Conservation (phyloP, 2,797 vertebrate species). For the Mastacembelus armatus region DNA sequence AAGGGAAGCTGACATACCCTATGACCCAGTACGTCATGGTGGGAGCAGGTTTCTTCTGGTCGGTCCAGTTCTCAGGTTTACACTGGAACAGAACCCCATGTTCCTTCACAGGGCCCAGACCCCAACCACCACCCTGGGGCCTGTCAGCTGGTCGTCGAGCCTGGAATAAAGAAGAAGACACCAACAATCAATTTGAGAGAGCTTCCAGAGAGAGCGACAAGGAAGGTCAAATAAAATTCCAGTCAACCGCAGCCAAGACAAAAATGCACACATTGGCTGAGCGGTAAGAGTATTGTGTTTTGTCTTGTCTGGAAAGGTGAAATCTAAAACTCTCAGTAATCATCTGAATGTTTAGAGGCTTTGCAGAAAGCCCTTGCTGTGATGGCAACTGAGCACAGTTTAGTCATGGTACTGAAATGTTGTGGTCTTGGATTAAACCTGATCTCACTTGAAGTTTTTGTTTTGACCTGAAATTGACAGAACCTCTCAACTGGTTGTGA, state of each 20-base stretch:
- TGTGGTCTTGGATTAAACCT: background rate
- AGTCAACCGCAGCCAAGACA: background rate
- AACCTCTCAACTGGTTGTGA: background rate
- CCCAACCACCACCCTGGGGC: slow-evolving; percentile 64
- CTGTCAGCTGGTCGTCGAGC: slow-evolving; percentile 70
- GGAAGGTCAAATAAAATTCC: background rate
- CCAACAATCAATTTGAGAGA: background rate
- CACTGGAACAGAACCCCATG: slow-evolving; percentile 96
- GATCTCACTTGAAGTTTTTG: background rate
- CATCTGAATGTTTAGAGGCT: no score
- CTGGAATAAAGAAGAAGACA: slow-evolving; percentile 47
- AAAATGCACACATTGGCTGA: background rate
- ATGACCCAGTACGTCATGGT: slow-evolving; percentile 97
- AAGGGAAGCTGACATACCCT: slow-evolving; percentile 83
- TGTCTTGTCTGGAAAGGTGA: background rate
- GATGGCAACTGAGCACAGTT: background rate
- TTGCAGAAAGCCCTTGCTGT: no score
- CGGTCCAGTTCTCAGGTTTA: slow-evolving; percentile 92
- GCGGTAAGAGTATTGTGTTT: background rate
- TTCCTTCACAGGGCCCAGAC: slow-evolving; percentile 88
- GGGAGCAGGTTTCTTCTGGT: slow-evolving; percentile 91
- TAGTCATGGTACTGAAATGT: background rate
- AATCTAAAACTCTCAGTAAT: background rate
- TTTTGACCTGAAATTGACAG: background rate
- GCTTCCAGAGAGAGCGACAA: background rate